A percentile compares a stretch with the other conserved stretches of the same genome.
Evolutionary conservation across 2,797 vertebrate species (phyloP).

Genomic region (Notamacropus eugenii): DNA sequence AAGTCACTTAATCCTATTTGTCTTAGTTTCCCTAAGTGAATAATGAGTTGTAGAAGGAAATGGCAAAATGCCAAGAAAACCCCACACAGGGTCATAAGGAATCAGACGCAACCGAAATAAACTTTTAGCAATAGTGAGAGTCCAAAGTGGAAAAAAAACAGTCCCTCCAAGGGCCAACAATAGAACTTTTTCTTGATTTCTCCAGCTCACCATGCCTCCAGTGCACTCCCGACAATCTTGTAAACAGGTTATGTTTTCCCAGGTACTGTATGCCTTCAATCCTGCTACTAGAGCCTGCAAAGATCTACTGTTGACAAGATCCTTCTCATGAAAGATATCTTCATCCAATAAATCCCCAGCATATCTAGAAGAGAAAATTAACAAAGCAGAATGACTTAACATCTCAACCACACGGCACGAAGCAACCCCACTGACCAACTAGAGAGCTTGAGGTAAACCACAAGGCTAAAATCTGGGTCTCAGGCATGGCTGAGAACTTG

Average conservation of each 20-base stretch:
- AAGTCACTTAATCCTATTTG: background rate
- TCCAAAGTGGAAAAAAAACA: background rate
- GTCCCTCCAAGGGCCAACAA: background rate
- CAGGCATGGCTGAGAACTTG: background rate
- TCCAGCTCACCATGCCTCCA: slow-evolving; percentile 80
- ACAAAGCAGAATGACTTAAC: fast-evolving
- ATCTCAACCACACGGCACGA: fast-evolving
- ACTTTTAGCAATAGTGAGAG: background rate
- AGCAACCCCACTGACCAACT: background rate
- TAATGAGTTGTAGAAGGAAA: background rate
- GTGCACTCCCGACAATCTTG: slow-evolving; percentile 84
- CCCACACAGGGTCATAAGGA: background rate
- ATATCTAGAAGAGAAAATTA: slow-evolving; percentile 66
- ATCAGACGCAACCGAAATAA: background rate
- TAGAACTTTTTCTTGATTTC: background rate
- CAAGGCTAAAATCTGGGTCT: background rate
- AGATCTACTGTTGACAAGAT: slow-evolving; percentile 69
- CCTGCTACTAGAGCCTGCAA: slow-evolving; percentile 83
- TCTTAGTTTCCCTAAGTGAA: background rate
- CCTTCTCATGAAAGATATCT: slow-evolving; percentile 77
- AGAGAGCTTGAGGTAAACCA: too few species aligned
- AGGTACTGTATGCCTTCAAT: slow-evolving; percentile 85
- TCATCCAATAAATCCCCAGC: slow-evolving; percentile 80
- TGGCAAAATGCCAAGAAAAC: background rate
- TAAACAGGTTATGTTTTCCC: slow-evolving; percentile 82